Base-by-base conservation (phyloP, 2,797 vertebrate species). In the Argyrosomus regius region DNA sequence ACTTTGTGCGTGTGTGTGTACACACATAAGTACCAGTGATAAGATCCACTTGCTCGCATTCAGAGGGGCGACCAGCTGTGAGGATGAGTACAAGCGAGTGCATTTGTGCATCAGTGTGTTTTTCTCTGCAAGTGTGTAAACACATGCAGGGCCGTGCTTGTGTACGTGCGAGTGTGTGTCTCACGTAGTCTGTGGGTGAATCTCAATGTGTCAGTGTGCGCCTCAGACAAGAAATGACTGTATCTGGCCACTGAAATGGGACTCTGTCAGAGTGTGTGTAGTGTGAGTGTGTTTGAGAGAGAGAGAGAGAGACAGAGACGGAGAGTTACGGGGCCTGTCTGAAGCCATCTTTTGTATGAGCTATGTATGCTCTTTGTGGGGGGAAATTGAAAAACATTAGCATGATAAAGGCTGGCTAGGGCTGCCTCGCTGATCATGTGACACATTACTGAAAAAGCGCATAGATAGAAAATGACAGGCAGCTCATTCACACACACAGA, bases 401-500 rank as follows among this genome's bases (percentile, higher is more conserved):
- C 97, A 97, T 97, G 93, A 98, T 94, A 98, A 98, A 94, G 95
- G 89, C 93, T 91, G 89, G 92, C 95, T 96, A 90, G 93, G 93
- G 88, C 95, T 94, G 94, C 92, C 93, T 86, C 24, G 75, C 69
- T 81, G 92, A 94, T 95, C 95, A 94, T 92, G 92, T 94, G 96
- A 95, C 93, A 91, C 75, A 75, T 91, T 93, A 93, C 92, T 94
- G 92, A 96, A 94, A 89, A 93, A 93, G 90, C 77, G 63, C 92
- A 93, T 81, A 93, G 89, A 94, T 92, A 91, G 82, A 92, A 93
- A 94, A 94, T 94, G 93, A 93, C 92, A 94, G 91, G 84, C 82
- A 87, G 83, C 87, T 88, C 83, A 90, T 92, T 94, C 93, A 93
- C 81, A 39, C 87, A 82, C 84, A 77, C 78, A 90, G 57, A 88